A percentile compares a stretch with the other conserved stretches of the same genome.
Evolutionary conservation across 2,888 invertebrate species (phyloP).

Genomic region (Automeris io): DNA sequence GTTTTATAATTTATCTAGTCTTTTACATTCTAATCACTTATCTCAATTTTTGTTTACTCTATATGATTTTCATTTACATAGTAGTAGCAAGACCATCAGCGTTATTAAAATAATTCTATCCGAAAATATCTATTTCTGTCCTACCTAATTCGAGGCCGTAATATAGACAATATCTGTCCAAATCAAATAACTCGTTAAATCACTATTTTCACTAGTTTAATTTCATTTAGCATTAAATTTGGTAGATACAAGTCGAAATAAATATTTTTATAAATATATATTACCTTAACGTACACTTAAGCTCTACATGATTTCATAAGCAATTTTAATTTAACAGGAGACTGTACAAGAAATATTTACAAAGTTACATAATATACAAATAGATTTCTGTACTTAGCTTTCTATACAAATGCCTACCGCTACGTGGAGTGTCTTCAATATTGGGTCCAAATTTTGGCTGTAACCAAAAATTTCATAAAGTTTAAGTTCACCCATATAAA

Average conservation of each 20-base stretch:
- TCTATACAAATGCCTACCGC: conserved; percentile 50
- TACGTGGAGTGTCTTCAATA: conserved; percentile 72
- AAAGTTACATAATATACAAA: conserved; percentile 29
- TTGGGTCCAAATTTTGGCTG: conserved; percentile 93
- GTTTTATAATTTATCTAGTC: not conserved
- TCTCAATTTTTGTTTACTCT: conserved; percentile 11
- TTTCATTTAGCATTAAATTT: conserved; percentile 2
- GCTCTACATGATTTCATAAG: conserved; percentile 13
- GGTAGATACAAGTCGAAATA: conserved; percentile 12
- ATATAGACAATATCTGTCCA: conserved; percentile 11
- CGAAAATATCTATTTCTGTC: conserved; percentile 59
- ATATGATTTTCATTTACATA: conserved; percentile 21
- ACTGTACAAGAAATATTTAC: conserved; percentile 65
- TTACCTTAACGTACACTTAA: conserved; percentile 45
- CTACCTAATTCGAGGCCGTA: conserved; percentile 43
- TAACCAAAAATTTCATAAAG: conserved; percentile 28
- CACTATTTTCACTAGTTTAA: not conserved
- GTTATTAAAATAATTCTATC: conserved; percentile 53
- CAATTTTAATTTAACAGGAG: conserved; percentile 28
- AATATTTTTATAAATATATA: conserved; percentile 26
- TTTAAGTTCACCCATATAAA: not conserved
- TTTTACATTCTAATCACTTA: conserved; percentile 1
- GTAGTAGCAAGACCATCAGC: conserved; percentile 23
- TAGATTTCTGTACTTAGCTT: conserved; percentile 38
- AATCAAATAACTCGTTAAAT: not conserved